phyloP scores from a whole-genome alignment of 2,888 invertebrate species.

The Pseudanteris insignis region DNA sequence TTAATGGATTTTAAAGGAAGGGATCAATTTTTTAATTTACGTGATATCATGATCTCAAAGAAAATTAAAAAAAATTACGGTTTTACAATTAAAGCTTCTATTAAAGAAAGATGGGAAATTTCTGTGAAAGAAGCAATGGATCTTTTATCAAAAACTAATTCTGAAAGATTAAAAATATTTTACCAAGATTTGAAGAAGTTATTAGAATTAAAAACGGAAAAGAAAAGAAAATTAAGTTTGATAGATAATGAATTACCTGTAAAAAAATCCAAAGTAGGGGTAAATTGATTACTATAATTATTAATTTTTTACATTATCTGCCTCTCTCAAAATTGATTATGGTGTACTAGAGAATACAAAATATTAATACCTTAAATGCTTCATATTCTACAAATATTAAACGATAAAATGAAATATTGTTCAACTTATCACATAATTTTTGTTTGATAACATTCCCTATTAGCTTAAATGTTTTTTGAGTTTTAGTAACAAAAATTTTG shows the following conservation, averaged over 20 bases:
- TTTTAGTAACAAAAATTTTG: no score
- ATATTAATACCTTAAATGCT: no score
- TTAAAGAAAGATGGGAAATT: slow-evolving; percentile 10
- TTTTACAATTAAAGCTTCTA: no score
- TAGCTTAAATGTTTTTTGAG: no score
- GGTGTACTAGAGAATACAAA: no score
- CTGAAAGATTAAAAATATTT: slow-evolving; percentile 8
- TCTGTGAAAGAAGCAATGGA: slow-evolving; percentile 10
- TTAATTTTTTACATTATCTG: not conserved
- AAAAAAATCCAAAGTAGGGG: slow-evolving; percentile 4
- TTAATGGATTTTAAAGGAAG: slow-evolving; percentile 72
- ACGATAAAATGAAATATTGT: no score
- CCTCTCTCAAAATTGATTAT: no score
- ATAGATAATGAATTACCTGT: not conserved
- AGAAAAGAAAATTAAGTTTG: slow-evolving; percentile 3
- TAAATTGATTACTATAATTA: not conserved
- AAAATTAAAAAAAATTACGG: no score
- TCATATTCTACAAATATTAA: no score
- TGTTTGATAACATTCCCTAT: no score
- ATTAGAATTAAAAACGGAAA: not conserved
- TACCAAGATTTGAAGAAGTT: slow-evolving; percentile 7
- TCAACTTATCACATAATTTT: no score
- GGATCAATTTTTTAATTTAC: slow-evolving; percentile 16
- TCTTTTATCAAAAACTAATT: not conserved
- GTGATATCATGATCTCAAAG: no score